These are phyloP conservation scores for Lasiurus cinereus DNA, from an alignment of 2,113 vertebrate genomes.

Conservation along the genomic window DNA sequence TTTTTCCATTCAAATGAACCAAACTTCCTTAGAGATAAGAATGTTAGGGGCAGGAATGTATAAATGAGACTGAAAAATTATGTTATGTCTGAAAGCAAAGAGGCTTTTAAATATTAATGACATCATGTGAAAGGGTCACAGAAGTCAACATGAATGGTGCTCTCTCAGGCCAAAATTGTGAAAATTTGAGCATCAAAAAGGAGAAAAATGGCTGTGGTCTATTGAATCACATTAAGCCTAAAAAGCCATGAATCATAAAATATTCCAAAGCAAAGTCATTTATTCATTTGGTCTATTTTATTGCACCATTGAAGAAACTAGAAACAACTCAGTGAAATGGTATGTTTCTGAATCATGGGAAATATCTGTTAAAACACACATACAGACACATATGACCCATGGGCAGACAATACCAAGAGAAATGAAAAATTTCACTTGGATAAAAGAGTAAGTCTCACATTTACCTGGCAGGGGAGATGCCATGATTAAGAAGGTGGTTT, in stretches of 20 bases:
- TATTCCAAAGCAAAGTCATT: conserved; percentile 6
- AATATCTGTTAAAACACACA: background rate
- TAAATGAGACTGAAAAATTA: conserved; percentile 9
- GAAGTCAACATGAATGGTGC: background rate
- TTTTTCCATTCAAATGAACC: background rate
- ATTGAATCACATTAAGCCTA: background rate
- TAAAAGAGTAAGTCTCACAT: background rate
- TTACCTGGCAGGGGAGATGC: background rate
- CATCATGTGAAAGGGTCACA: background rate
- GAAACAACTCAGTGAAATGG: background rate
- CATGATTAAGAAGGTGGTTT: background rate
- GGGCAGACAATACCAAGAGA: background rate
- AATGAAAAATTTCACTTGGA: background rate
- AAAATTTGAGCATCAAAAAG: conserved; percentile 15
- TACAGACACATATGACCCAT: background rate
- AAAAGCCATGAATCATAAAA: background rate
- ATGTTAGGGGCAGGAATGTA: background rate
- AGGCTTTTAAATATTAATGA: conserved; percentile 45
- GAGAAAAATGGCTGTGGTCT: background rate
- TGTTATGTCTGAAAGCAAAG: background rate
- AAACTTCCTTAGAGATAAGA: conserved; percentile 13
- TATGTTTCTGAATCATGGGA: conserved; percentile 1
- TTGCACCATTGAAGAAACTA: background rate
- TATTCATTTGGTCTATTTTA: background rate
- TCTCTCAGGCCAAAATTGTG: background rate